Evolutionary conservation across 1,140 invertebrate genomes (phyloP).

Genomic region (Cydia amplana): DNA sequence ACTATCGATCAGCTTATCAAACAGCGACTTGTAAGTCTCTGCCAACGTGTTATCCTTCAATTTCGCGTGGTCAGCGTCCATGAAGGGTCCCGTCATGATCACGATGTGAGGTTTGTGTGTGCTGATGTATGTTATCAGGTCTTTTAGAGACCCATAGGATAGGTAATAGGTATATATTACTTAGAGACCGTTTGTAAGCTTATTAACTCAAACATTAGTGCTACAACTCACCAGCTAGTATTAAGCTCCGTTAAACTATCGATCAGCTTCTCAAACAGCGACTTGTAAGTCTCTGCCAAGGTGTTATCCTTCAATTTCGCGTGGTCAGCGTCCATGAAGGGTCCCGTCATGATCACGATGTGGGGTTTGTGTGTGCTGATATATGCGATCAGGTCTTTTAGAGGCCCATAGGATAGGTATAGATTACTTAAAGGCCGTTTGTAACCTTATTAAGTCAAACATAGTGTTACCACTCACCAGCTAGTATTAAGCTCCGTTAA

Average conservation of each 20-base stretch:
- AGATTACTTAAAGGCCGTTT: background rate
- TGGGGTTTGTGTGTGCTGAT: slow-evolving; percentile 87
- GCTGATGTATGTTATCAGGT: no score
- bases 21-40: slow-evolving; percentile 86
- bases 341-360: slow-evolving; percentile 89
- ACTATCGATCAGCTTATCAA: no score
- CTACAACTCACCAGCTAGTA: slow-evolving; percentile 51
- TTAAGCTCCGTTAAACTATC: slow-evolving; percentile 66
- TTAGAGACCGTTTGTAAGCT: background rate
- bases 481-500: slow-evolving; percentile 56
- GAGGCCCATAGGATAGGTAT: slow-evolving; percentile 86
- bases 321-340: slow-evolving; percentile 89
- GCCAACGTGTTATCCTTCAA: slow-evolving; percentile 80
- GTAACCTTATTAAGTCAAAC: background rate
- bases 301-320: slow-evolving; percentile 80
- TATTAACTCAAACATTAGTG: no score
- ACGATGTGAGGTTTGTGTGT: slow-evolving; percentile 48
- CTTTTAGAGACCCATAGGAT: no score
- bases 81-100: slow-evolving; percentile 90
- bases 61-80: slow-evolving; percentile 85
- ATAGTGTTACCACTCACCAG: slow-evolving; percentile 48
- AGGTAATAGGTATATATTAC: no score
- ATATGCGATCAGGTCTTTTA: slow-evolving; percentile 87
- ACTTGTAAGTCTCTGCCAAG: slow-evolving; percentile 83
- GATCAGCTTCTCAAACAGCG: slow-evolving; percentile 86